Evolutionary conservation across 2,113 vertebrate species (phyloP).

Genomic region (Eptesicus fuscus): DNA sequence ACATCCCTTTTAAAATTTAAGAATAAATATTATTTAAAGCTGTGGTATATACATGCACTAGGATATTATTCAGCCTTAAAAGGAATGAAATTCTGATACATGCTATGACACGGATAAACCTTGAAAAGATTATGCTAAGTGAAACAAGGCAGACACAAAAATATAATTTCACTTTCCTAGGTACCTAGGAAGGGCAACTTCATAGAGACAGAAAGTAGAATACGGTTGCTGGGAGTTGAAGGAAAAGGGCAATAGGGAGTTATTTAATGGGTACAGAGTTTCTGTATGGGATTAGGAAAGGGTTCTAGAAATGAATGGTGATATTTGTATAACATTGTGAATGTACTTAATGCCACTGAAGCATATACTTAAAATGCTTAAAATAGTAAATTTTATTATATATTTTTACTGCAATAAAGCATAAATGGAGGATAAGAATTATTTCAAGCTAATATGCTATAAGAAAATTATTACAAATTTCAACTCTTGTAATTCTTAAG

Average conservation of each 20-base stretch:
- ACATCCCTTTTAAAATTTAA: background rate
- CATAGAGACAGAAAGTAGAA: background rate
- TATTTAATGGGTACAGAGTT: background rate
- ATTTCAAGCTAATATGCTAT: background rate
- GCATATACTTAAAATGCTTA: background rate
- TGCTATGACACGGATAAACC: background rate
- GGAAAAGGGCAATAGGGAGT: background rate
- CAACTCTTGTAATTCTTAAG: conserved; percentile 14
- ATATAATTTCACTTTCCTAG: background rate
- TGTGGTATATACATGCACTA: background rate
- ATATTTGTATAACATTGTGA: background rate
- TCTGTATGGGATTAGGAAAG: background rate
- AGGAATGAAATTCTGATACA: background rate
- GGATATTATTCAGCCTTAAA: background rate
- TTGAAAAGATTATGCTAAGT: background rate
- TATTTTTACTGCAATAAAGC: background rate
- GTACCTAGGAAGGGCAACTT: background rate
- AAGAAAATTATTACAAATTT: background rate
- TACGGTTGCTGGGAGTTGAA: background rate
- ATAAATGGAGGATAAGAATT: background rate
- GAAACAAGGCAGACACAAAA: background rate
- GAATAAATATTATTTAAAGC: background rate
- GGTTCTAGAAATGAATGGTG: background rate
- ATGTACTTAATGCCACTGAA: background rate
- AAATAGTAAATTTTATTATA: background rate